Evolutionary conservation across 2,888 invertebrate species (phyloP).

Genomic region (Mimas tiliae): DNA sequence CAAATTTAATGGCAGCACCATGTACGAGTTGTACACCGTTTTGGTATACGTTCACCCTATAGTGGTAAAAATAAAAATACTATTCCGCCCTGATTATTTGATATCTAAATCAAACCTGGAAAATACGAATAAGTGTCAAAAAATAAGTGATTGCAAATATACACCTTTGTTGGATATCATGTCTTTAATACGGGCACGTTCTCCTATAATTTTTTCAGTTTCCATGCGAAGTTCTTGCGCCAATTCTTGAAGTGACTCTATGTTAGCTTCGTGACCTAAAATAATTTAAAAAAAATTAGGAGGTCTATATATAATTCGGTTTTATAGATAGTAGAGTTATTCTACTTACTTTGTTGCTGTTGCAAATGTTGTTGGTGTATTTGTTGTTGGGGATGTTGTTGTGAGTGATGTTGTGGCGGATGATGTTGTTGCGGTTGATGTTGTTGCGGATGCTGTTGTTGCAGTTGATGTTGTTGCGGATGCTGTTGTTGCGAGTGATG

Average conservation of each 20-base stretch:
- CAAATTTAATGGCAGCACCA: too few relatives aligned
- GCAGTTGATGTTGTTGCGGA: neutral
- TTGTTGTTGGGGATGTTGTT: conserved; percentile 36
- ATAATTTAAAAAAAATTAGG: too few relatives aligned
- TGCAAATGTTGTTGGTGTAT: conserved; percentile 36
- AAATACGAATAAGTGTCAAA: too few relatives aligned
- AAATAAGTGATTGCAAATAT: too few relatives aligned
- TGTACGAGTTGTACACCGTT: too few relatives aligned
- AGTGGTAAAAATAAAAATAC: too few relatives aligned
- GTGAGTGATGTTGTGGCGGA: conserved; percentile 60
- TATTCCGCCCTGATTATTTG: too few relatives aligned
- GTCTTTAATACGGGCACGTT: conserved; percentile 75
- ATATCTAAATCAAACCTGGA: too few relatives aligned
- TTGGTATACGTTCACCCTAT: too few relatives aligned
- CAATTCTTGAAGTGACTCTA: conserved; percentile 74
- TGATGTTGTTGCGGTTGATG: neutral
- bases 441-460: neutral
- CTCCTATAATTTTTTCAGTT: conserved; percentile 77
- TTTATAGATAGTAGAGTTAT: neutral
- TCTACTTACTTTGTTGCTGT: conserved; percentile 43
- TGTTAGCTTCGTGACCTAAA: conserved; percentile 77
- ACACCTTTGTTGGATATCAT: conserved; percentile 75
- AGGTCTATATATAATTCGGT: too few relatives aligned
- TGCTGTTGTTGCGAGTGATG: conserved; percentile 2
- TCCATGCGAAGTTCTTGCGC: conserved; percentile 78